Base-by-base conservation (phyloP, 2,113 vertebrate genomes). In the Channa maculata region DNA sequence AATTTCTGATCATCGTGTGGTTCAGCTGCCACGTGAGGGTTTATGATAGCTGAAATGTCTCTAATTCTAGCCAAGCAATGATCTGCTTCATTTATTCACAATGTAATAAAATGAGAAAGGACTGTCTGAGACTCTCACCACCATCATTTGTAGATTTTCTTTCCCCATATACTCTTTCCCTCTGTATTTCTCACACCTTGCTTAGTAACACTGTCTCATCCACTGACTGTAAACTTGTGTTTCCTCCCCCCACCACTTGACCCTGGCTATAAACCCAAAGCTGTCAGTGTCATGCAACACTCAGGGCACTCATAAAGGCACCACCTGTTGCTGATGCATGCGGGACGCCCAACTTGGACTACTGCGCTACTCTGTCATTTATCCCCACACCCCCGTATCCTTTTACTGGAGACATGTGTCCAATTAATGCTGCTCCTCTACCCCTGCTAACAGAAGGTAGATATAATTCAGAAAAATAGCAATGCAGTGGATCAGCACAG, bases 291-390 rank as follows among this genome's bases (percentile, higher is more conserved):
- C 80, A 86, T 78, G 75, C 75, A 85, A 79, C 80, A 52, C 83
- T 41, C 45, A 8, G 48, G 14, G 55, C 52, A 57, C 76, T 78
- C 75, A 70, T 89, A 89, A 91, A 83, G 65, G 67, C 24, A 3
- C 82, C 91, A 88, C 91, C 91, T 94, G 90, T 92, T 82, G 84
- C 76, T 67, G 69, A 53, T 75, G 80, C 86, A 86, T 92, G 83
- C 75, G 68, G 60, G 71, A 79, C 72, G 59, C 81, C 90, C 84
- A 57, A 89, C 80, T 84, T 67, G 78, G 88, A 80, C 88, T 90
- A 83, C 71, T 78, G 71, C 78, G 58, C 68, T 60, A 36, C 73
- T 65, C 60, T 55, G 61, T 67, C 78, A 79, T 74, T 82, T 84
- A 73, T 69, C 58, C 71, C 65, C 49, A 44, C 50, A 14, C 62